Percentiles rank a stretch among this genome's conserved stretches.
Conservation (phyloP, 2,113 vertebrate species). For the Gobio gobio region DNA sequence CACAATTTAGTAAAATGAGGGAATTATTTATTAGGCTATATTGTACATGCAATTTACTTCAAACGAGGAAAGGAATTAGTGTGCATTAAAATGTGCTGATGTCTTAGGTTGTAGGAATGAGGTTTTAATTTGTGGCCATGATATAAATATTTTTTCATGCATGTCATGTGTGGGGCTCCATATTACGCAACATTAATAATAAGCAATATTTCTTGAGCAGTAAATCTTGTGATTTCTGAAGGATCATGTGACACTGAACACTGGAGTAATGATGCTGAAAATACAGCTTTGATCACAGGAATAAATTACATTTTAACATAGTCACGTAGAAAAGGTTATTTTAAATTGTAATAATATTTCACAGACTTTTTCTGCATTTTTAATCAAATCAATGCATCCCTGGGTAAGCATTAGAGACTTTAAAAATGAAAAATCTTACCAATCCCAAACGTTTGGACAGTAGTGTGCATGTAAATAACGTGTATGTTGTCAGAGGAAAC, state of each 20-base stretch:
- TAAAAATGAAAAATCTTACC: not conserved
- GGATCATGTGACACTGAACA: not conserved
- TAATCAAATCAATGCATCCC: not conserved
- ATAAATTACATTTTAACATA: not conserved
- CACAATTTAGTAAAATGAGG: too few relatives aligned
- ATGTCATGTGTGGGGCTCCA: too few relatives aligned
- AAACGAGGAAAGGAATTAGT: too few relatives aligned
- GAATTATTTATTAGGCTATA: too few relatives aligned
- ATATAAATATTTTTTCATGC: too few relatives aligned
- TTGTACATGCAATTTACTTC: too few relatives aligned
- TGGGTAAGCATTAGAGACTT: not conserved
- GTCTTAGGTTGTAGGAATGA: too few relatives aligned
- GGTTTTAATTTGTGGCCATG: too few relatives aligned
- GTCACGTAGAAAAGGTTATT: not conserved
- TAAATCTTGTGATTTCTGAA: not conserved
- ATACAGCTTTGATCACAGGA: not conserved
- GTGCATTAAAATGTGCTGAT: too few relatives aligned
- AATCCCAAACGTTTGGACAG: not conserved
- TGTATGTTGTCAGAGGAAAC: not conserved
- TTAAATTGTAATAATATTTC: not conserved
- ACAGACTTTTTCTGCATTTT: not conserved
- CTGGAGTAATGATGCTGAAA: not conserved
- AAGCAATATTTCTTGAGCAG: not conserved
- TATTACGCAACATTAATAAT: not conserved
- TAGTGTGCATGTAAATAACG: not conserved